phyloP scores from a whole-genome alignment of 2,797 vertebrate species.

The Morus bassanus region DNA sequence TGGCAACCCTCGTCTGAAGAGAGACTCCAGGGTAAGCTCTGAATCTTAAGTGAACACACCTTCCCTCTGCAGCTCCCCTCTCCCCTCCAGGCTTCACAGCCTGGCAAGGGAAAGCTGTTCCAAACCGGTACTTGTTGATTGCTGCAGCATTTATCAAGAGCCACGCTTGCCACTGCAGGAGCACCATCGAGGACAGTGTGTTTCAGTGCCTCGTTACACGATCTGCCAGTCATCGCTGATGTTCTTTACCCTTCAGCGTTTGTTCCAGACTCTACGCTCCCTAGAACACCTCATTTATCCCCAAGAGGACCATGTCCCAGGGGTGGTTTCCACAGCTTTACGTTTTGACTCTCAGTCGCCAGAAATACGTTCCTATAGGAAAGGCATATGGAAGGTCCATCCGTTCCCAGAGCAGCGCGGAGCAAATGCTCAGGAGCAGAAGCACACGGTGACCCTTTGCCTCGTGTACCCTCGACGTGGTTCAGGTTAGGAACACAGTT shows the following conservation, averaged over 20 bases:
- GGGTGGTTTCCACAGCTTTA: not conserved
- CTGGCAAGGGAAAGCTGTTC: not conserved
- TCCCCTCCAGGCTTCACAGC: not conserved
- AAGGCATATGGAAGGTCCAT: not conserved
- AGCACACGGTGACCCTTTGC: not conserved
- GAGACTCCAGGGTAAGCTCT: not conserved
- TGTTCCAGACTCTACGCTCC: not conserved
- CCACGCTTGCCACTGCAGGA: not conserved
- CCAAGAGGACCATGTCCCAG: not conserved
- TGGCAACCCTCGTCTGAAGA: not conserved
- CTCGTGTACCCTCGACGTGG: not conserved
- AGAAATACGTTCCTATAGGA: not conserved
- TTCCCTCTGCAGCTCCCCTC: not conserved
- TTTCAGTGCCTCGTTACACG: not conserved
- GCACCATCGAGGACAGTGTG: not conserved
- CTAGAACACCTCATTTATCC: not conserved
- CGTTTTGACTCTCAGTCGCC: not conserved
- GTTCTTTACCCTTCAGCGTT: not conserved
- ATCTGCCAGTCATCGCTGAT: accelerated
- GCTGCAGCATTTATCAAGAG: not conserved
- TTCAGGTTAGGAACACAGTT: not conserved
- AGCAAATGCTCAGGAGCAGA: not conserved
- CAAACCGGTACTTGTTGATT: not conserved
- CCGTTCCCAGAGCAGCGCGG: accelerated
- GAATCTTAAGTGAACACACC: too few relatives aligned